Evolutionary conservation across 2,113 vertebrate genomes (phyloP), one percentile per base, ranked within the genome.

Genomic region (Dascyllus trimaculatus): DNA sequence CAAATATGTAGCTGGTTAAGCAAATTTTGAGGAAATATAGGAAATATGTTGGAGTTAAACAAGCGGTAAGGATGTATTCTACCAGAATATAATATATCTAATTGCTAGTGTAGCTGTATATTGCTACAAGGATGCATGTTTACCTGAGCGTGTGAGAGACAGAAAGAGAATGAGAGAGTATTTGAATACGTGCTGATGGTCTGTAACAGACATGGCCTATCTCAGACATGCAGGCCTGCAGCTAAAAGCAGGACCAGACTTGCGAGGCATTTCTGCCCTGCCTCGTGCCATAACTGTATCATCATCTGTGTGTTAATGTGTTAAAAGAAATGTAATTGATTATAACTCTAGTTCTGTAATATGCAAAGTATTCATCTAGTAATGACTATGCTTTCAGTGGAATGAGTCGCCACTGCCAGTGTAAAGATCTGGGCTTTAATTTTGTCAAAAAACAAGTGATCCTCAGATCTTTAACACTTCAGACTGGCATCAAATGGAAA

Each of bases 361-460:
- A 35, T 51, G 72, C 25, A 59, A 80, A 82, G 76, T 45, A 43
- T 68, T 43, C 48, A 26, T 79, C 26, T 29, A 4, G 25, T 38
- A 21, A 26, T 2, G 11, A 18, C 1, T 49, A 35, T 1, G 6
- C 19, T 32, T 10, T 35, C n/a, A 40, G 13, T 5, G 46, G 22
- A 22, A 46, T 17, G 22, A 68, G 26, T n/a, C 25, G 11, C 15
- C 22, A 26, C 10, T 21, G 1, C 5, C 7, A 53, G 22, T 22
- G 2, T 17, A 40, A 43, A 43, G 14, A 25, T 45, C 3, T 38
- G 2, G 11, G 32, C 8, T 35, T 35, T 9, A 1, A 35, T 35
- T 35, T 9, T 35, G 7, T 10, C 7, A 35, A 8, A 46, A 46
- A 46, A 18, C 3, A 17, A 46, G 1, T 45, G 7, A n/a, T 11